These are phyloP conservation scores for Anthrax anthrax DNA, from an alignment of 2,888 invertebrate species.

Conservation along the genomic window DNA sequence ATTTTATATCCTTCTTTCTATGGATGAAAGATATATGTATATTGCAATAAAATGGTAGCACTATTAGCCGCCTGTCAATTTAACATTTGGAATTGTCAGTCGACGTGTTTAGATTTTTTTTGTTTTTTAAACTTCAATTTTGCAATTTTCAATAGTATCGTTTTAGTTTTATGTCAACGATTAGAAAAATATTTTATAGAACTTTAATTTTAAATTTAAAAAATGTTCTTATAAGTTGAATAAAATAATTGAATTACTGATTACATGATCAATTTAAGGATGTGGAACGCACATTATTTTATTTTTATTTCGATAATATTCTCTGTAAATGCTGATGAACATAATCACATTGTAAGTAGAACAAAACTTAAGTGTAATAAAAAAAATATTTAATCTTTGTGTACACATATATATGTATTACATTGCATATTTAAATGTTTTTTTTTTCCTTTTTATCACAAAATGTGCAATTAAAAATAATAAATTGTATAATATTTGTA, in stretches of 20 bases:
- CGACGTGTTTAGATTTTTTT: conserved; percentile 12
- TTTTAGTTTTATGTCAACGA: not conserved
- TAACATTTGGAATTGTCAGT: no score
- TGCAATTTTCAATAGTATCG: not conserved
- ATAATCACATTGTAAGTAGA: conserved; percentile 58
- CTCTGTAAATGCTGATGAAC: conserved; percentile 47
- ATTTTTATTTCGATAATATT: conserved; percentile 22
- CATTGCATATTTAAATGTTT: no score
- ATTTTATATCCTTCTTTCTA: no score
- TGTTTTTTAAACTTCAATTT: not conserved
- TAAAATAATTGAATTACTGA: not conserved
- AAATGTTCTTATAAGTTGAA: not conserved
- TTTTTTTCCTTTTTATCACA: no score
- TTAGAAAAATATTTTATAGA: not conserved
- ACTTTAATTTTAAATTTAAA: not conserved
- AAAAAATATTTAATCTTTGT: conserved; percentile 50
- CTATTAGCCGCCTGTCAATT: no score
- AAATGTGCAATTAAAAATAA: no score
- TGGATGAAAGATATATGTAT: no score
- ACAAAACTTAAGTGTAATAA: not conserved
- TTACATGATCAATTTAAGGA: not conserved
- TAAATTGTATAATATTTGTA: no score
- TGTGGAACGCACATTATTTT: conserved; percentile 16
- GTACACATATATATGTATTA: conserved; percentile 40
- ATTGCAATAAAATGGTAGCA: no score